A percentile compares a stretch with the other conserved stretches of the same genome.
Evolutionary conservation across 1,140 invertebrate genomes (phyloP).

Genomic region (Mizuhopecten yessoensis): DNA sequence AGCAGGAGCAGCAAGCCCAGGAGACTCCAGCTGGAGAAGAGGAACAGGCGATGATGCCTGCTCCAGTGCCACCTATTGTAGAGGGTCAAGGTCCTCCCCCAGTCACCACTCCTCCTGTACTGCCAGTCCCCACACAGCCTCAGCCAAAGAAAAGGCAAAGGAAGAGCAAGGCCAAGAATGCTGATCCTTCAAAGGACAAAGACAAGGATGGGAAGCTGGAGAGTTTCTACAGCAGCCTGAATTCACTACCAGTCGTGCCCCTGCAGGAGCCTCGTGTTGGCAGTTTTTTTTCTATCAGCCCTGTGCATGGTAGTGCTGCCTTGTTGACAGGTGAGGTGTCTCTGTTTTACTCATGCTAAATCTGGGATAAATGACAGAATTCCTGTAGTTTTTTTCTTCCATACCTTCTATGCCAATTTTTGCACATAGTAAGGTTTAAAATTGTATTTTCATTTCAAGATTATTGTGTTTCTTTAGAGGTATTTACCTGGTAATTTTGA

Average conservation of each 20-base stretch:
- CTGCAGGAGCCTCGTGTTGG: constrained; percentile 94
- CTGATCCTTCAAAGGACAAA: constrained; percentile 71
- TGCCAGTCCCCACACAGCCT: constrained; percentile 43
- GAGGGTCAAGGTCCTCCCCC: constrained; percentile 42
- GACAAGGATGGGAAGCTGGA: constrained; percentile 87
- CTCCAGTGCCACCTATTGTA: constrained; percentile 36
- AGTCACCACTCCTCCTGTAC: constrained; percentile 11
- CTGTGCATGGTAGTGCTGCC: constrained; percentile 88
- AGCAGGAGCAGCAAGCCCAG: constrained; percentile 54
- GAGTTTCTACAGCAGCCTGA: constrained; percentile 92
- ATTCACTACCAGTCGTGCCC: constrained; percentile 91
- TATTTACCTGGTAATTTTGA: too few species aligned
- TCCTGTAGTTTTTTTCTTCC: too few species aligned
- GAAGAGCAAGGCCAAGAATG: constrained; percentile 60
- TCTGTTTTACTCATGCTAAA: too few species aligned
- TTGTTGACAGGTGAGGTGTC: constrained; percentile 66
- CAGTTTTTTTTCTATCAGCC: constrained; percentile 91
- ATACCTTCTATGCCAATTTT: too few species aligned
- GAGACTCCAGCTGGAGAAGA: constrained; percentile 67
- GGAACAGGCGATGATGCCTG: constrained; percentile 42
- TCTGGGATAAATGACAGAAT: too few species aligned
- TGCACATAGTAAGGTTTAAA: too few species aligned
- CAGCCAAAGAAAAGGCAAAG: constrained; percentile 69
- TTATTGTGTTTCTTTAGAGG: too few species aligned
- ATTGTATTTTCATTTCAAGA: too few species aligned